Evolutionary conservation across 2,888 invertebrate species (phyloP), one percentile per base, ranked within the genome.

Genomic region (Tetragnatha montana): DNA sequence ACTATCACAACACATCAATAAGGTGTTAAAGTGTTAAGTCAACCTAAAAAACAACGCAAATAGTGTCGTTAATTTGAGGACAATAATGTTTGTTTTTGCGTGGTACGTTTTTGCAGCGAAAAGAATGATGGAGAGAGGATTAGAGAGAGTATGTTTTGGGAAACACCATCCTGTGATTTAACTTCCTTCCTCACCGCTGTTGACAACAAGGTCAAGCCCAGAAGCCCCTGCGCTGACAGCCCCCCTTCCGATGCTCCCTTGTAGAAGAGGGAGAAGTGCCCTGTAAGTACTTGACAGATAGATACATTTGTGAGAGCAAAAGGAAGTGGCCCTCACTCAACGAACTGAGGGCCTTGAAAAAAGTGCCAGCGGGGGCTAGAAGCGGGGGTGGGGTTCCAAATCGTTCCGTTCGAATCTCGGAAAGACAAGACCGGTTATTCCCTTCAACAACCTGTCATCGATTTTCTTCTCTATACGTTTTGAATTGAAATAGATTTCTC

Each of bases 401-500:
- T 81, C 87, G 86, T 80, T 79, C 79, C 86, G 81, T 87, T 87
- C 81, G 76, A 76, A 81, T 35, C 81, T 87, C 76, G 78, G 82
- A 79, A 82, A 70, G 71, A 79, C 88, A 82, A 79, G 71, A 49
- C 51, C 75, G 75, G 81, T 78, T 81, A 69, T 50, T 74, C 74
- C 71, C 86, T 80, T 78, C 60, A 60, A 60, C 60, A 60, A 76
- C 78, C 71, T 88, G 88, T 88, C 88, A 82, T 88, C 82, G 88
- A 88, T 88, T 88, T 82, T 73, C 78, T 35, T 60, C 81, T 51
- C 21, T 60, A 73, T 76, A 75, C 87, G 12, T 50, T 47, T 51
- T 49, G 74, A 74, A 80, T 79, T 85, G 51, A 87, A 87, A 81
- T 81, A 69, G 75, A 73, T 87, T 70, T 76, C 74, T 70, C 60